Evolutionary conservation across 2,797 vertebrate genomes (phyloP).

Genomic region (Odontamblyopus lacepedii): DNA sequence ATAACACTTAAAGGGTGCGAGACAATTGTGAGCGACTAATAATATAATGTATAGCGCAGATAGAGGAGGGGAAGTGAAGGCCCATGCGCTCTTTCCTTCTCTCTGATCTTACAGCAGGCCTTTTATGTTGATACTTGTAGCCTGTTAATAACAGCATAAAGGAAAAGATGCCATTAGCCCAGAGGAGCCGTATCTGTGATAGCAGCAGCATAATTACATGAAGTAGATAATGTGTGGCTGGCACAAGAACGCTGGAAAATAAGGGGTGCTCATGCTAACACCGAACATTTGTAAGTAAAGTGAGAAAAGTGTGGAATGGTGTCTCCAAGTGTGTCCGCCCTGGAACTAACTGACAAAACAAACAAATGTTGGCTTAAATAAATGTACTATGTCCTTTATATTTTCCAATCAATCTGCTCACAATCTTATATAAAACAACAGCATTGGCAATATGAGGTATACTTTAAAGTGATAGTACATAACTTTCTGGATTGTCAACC

Average conservation of each 20-base stretch:
- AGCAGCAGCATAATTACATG: neutral
- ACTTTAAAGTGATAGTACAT: too few relatives aligned
- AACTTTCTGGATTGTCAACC: too few relatives aligned
- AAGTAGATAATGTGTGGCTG: conserved; percentile 2
- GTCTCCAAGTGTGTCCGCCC: neutral
- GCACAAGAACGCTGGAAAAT: neutral
- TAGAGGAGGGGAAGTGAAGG: neutral
- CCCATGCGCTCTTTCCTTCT: conserved; percentile 7
- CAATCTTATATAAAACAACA: too few relatives aligned
- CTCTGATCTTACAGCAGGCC: conserved; percentile 8
- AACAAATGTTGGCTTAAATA: too few relatives aligned
- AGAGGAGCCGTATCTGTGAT: neutral
- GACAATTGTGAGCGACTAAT: conserved; percentile 13
- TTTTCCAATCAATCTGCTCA: neutral
- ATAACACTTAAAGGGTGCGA: conserved; percentile 15
- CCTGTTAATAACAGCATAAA: conserved; percentile 1
- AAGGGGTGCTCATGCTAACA: neutral
- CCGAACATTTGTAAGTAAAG: neutral
- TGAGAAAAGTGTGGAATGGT: neutral
- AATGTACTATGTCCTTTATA: neutral
- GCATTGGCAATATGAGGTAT: too few relatives aligned
- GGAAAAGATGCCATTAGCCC: conserved; percentile 11
- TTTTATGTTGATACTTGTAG: conserved; percentile 12
- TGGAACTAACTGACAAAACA: neutral
- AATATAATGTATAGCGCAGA: conserved; percentile 15